Evolutionary conservation across 2,113 vertebrate species (phyloP), one percentile per base, ranked within the genome.

Genomic region (Calyptomena viridis): DNA sequence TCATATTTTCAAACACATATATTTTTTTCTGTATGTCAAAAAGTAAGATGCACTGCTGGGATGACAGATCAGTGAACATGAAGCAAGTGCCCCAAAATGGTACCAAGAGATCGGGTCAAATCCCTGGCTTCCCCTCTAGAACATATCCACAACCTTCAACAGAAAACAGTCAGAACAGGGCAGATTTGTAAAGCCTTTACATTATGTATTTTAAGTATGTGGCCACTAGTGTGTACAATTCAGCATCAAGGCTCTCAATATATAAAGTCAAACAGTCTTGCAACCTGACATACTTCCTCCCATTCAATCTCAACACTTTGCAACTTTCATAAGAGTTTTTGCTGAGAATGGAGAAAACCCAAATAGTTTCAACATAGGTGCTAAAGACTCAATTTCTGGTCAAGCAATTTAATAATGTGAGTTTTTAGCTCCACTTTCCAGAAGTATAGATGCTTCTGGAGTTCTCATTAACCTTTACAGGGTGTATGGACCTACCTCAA

Each of bases 81-180:
- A 72, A 81, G 28, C 21, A 75, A 33, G 14, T 63, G 17, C 39
- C 31, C 90, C 49, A 72, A 25, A 87, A 55, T 28, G 11, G 16
- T 40, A 77, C 13, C 37, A 69, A 62, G 17, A 79, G 8, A 23
- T 33, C 55, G 8, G 39, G 55, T 68, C 47, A 81, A 92, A 92
- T 18, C 5, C 1, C 8, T 79, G 27, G 12, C 47, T 90, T 90
- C 40, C 68, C 2, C 3, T 6, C 23, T 37, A 50, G 23, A 62
- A 42, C 21, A 66, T 16, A 3, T 37, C 22, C 19, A 66, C 25
- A 30, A 17, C 33, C 53, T 83, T 84, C 4, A 4, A 16, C 15
- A 85, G 30, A 88, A 60, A 47, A 37, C 1, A 59, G 8, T 11
- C 13, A 0, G 0, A 25, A 67, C 27, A 49, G 33, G n/a, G 4